Conservation (phyloP, 2,888 invertebrate species). For the Sesamia inferens region DNA sequence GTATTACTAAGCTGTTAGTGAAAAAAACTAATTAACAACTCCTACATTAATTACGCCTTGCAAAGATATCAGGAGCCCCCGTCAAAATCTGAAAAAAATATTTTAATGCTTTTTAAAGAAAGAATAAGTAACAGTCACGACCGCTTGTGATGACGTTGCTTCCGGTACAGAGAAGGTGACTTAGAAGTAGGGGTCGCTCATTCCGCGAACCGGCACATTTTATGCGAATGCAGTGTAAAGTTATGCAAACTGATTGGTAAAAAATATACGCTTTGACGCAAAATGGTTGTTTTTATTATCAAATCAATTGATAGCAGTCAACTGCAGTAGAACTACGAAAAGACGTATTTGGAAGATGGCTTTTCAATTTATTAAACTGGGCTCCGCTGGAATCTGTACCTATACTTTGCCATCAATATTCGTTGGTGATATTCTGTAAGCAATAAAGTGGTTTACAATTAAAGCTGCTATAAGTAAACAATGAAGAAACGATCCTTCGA, state of each 20-base stretch:
- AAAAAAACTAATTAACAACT: background rate
- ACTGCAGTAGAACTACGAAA: slow-evolving; percentile 21
- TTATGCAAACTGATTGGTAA: background rate
- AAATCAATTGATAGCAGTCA: background rate
- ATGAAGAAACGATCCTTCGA: background rate
- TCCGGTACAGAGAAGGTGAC: no score
- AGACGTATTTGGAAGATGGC: slow-evolving; percentile 4
- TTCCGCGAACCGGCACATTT: no score
- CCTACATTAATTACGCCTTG: slow-evolving; percentile 11
- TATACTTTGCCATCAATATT: slow-evolving; percentile 33
- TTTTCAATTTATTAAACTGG: slow-evolving; percentile 45
- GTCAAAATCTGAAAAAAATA: slow-evolving; percentile 37
- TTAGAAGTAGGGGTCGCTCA: no score
- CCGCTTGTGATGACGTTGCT: no score
- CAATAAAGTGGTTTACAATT: slow-evolving; percentile 22
- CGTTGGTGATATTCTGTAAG: slow-evolving; percentile 54
- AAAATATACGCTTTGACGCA: background rate
- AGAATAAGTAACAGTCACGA: no score
- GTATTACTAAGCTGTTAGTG: slow-evolving; percentile 6
- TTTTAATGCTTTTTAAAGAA: background rate
- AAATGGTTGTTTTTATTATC: background rate
- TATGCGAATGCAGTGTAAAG: no score
- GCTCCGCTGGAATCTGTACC: slow-evolving; percentile 34
- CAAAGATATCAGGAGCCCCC: background rate
- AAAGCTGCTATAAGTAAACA: background rate